Evolutionary conservation across 2,797 vertebrate genomes (phyloP), one percentile per base, ranked within the genome.

Genomic region (Chiloscyllium punctatum): DNA sequence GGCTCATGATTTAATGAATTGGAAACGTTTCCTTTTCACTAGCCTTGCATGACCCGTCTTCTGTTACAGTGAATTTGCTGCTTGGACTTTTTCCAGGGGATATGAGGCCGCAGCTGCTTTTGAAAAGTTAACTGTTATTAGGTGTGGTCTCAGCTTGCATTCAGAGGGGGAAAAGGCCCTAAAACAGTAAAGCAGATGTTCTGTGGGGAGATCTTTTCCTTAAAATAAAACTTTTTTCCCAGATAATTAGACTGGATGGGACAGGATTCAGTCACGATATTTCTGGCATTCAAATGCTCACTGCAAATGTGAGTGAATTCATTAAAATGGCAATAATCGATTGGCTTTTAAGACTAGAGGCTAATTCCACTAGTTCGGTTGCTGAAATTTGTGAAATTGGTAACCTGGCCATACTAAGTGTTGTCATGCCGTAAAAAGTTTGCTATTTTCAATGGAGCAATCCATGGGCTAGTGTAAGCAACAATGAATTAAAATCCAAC

Each of bases 21-120:
- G 90, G 95, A 96, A 96, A 95, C 74, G 57, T 95, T 94, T 96
- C 91, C 91, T 25, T 74, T 94, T 95, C 92, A 69, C 94, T 94
- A 62, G 71, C 82, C 95, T 96, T 68, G 88, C 66, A 74, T 95
- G 96, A 79, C 72, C 90, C 90, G 72, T 87, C 84, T 95, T 71
- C 95, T 96, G 95, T 95, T 95, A 94, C 96, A 94, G 92, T 95
- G 91, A 69, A 86, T 84, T 96, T 96, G 91, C 87, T n/a, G 79
- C 27, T 86, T 96, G 95, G 84, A 96, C 82, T 15, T 23, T n/a
- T 53, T 82, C 95, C 96, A 96, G 95, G 88, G 37, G 42, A 33
- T 86, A 23, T 53, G 72, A 92, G 77, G 72, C 77, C 51, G 57
- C 69, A 95, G 94, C 94, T 95, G 94, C 94, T 95, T 77, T 95